Base-by-base conservation (phyloP, 2,113 vertebrate species). In the Panthera leo region DNA sequence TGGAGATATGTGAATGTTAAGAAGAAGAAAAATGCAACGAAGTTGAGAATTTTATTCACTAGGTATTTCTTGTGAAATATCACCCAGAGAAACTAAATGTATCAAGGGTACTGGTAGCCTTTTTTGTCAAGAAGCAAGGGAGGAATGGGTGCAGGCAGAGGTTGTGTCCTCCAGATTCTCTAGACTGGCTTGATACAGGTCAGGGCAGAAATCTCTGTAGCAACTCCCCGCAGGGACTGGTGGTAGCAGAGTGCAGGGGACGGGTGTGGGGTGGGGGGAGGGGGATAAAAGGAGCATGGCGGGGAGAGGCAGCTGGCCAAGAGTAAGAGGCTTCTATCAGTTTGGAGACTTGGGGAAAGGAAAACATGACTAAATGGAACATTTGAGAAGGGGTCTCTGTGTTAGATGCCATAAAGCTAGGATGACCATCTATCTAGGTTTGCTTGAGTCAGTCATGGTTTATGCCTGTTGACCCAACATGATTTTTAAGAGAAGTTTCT, bases 1-100 rank as follows among this genome's bases (percentile, higher is more conserved):
- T 31, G 58, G 23, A 61, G 73, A 97, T 53, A 8, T 61, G 34
- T 94, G 92, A 97, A 95, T 89, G 34, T 80, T 75, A 95, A 79
- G 36, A n/a, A 89, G 58, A 58, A 97, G 67, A 73, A 88, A 95
- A 58, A 82, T 73, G 8, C 83, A 94, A 86, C 42, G 9, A 89
- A 92, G 67, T 51, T 92, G 91, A 94, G 27, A 79, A 82, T 89
- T 94, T 79, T 89, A 75, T 85, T 89, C 15, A 55, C 15, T 73
- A 23, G 36, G 31, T 96, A 89, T 42, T 89, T 95, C 78, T 89
- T 94, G 3, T 42, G 73, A 68, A 42, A 94, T 83, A 83, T 67
- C 45, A 96, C 31, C 15, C 51, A 82, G 27, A 82, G 23, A 94
- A 91, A 58, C 31, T 21, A 58, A 91, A 79, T n/a, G 2, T 27